Evolutionary conservation across 2,888 invertebrate species (phyloP), one percentile per base, ranked within the genome.

Genomic region (Saturnia japonica): DNA sequence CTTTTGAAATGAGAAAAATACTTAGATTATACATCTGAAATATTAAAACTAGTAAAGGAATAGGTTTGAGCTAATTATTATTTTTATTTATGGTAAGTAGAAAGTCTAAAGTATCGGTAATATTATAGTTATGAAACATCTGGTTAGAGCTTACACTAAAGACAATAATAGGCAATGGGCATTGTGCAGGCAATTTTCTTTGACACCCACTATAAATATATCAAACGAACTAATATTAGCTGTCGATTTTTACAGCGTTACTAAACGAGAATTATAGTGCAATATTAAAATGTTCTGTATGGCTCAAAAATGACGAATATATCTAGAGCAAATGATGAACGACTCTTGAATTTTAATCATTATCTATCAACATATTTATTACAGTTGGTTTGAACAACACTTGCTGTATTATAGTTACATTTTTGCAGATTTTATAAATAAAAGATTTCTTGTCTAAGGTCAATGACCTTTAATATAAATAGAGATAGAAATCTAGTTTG

Each of bases 401-500:
- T 14, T 25, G 22, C 57, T 22, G 22, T 57, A 22, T 25, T 57
- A 57, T 25, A 54, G 11, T 54, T 22, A 54, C 11, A 2, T 22
- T 1, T 57, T 57, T 14, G 28, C 28, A 60, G 28, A 60, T 60
- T 60, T 2, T 60, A 60, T 28, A 60, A 57, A 25, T 57, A 25
- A 57, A 60, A 11, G 57, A 60, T 60, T 60, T 60, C 57, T 60
- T 28, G 28, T 60, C 57, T 12, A 12, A 60, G 57, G 28, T 28
- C 57, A 60, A 60, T 60, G 28, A 60, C 25, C 57, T 60, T 28
- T 1, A 28, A 60, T 25, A 28, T 25, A 60, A 60, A 60, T 60
- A 14, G 14, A 60, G 57, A 60, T 60, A 60, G 28, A 60, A 14
- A 60, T 60, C 57, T 60, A 60, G 57, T 60, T 14, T 60, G 57